These are phyloP conservation scores for Rhinophrynus dorsalis DNA, from an alignment of 2,797 vertebrate species.

Conservation along the genomic window DNA sequence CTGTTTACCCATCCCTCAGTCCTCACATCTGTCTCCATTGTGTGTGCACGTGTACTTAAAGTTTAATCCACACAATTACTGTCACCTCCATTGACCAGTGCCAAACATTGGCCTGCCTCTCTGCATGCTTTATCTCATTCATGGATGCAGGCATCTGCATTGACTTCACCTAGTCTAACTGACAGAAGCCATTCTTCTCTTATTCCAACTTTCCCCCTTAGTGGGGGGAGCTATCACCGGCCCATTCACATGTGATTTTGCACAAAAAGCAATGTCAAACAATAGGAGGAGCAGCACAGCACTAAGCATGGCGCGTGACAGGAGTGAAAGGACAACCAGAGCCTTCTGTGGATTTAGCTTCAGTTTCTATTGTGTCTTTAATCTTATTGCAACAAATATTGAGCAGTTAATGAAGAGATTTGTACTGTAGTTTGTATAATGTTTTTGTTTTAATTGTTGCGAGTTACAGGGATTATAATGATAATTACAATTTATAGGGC, in stretches of 20 bases:
- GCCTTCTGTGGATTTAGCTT: constrained; percentile 2
- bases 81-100: constrained; percentile 24
- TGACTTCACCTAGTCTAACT: constrained; percentile 56
- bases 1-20: constrained; percentile 41
- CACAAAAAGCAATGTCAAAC: constrained; percentile 34
- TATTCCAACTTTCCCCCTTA: constrained; percentile 51
- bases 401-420: neutral
- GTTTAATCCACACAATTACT: constrained; percentile 50
- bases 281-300: constrained; percentile 37
- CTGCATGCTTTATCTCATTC: constrained; percentile 49
- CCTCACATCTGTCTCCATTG: constrained; percentile 28
- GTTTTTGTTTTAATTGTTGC: too few relatives aligned
- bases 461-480: too few relatives aligned
- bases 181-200: constrained; percentile 60
- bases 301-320: constrained; percentile 22
- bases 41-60: constrained; percentile 44
- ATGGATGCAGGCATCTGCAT: constrained; percentile 50
- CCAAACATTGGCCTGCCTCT: constrained; percentile 6
- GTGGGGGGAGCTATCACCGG: constrained; percentile 38
- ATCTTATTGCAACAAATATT: neutral
- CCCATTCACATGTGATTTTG: constrained; percentile 36
- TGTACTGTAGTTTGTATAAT: neutral
- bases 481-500: too few relatives aligned
- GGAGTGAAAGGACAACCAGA: constrained; percentile 6
- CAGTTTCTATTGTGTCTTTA: neutral